Evolutionary conservation across 2,888 invertebrate genomes (phyloP), one percentile per base, ranked within the genome.

Genomic region (Trissolcus japonicus): DNA sequence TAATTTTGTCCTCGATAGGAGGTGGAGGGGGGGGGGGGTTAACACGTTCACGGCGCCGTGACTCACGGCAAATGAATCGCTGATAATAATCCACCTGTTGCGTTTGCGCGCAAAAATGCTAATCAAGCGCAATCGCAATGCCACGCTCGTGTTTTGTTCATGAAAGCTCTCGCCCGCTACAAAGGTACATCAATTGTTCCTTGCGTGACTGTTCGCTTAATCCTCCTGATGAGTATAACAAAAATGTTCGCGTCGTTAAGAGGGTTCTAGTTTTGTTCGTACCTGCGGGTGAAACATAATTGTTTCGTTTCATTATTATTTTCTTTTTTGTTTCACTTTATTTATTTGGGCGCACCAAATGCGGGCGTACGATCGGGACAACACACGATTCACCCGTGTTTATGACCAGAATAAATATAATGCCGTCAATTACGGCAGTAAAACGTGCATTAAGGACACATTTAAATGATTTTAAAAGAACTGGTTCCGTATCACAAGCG

Each of bases 11-110:
- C 65, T 73, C 73, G 61, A 50, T 62, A 50, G 2, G 2, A 25
- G 25, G n/a, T n/a, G n/a, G n/a, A n/a, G n/a, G n/a, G n/a, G n/a
- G n/a, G n/a, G n/a, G n/a, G 25, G 67, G 61, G 50, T 73, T 73
- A 51, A 56, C 50, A 55, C 65, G 72, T 35, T 50, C 19, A 35
- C 25, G 17, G 51, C 29, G 53, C 13, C 61, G 53, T 66, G 66
- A 66, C 55, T 66, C 73, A 66, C 51, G 13, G n/a, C 4, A 16
- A 56, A 60, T 50, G 60, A 65, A 61, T 56, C 46, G 21, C 6
- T 55, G 63, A 57, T 61, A 61, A 56, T 56, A n/a, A 73, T 73
- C 56, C 73, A 73, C 66, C 56, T 73, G 73, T 73, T 73, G 61
- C 62, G 61, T 62, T 62, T 61, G 54, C 60, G 21, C 43, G 48